Evolutionary conservation across 2,797 vertebrate genomes (phyloP).

Genomic region (Artibeus lituratus): DNA sequence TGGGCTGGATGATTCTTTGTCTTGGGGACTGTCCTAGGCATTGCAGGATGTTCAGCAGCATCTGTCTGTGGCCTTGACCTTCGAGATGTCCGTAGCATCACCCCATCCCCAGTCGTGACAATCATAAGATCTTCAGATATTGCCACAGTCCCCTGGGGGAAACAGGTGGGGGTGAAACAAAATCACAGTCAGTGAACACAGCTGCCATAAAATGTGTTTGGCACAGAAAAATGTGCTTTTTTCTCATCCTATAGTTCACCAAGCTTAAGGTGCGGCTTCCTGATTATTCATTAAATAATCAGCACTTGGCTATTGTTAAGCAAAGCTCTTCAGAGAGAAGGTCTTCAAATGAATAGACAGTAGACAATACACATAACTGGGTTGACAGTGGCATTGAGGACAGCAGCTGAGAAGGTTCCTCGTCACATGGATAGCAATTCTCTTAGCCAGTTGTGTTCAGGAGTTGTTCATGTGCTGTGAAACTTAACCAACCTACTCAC

Average conservation of each 20-base stretch:
- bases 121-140: not conserved
- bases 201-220: not conserved
- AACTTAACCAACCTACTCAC: not conserved
- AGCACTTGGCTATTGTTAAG: not conserved
- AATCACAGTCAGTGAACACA: not conserved
- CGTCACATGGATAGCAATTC: not conserved
- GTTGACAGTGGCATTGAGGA: not conserved
- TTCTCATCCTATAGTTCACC: not conserved
- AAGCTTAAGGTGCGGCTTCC: not conserved
- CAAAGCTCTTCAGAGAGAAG: not conserved
- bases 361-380: not conserved
- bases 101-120: not conserved
- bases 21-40: not conserved
- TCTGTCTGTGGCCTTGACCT: not conserved
- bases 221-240: not conserved
- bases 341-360: not conserved
- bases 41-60: accelerated
- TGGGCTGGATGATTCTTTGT: too few relatives aligned
- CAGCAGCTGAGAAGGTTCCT: not conserved
- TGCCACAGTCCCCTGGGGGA: not conserved
- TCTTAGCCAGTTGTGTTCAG: not conserved
- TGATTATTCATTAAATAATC: not conserved
- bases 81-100: not conserved
- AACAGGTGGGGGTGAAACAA: not conserved
- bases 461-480: not conserved